Evolutionary conservation across 1,140 invertebrate species (phyloP).

Genomic region (Alviniconcha marisindica): DNA sequence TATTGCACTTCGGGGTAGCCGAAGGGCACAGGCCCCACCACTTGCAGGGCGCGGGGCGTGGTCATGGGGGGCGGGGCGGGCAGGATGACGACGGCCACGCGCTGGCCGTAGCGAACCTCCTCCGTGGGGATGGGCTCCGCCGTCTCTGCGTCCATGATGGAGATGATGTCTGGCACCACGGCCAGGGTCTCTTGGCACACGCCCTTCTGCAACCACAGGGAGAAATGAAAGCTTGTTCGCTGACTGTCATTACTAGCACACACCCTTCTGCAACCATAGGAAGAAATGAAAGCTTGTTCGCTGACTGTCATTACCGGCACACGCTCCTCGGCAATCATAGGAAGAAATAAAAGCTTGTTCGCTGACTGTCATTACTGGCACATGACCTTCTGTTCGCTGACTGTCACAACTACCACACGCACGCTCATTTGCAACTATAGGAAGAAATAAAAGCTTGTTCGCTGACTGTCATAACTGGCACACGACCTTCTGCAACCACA

Average conservation of each 20-base stretch:
- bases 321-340: slow-evolving; percentile 13
- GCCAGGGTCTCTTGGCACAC: slow-evolving; percentile 46
- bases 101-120: slow-evolving; percentile 64
- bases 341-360: background rate
- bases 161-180: slow-evolving; percentile 67
- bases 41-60: slow-evolving; percentile 54
- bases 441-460: background rate
- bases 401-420: no score
- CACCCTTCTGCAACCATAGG: slow-evolving; percentile 19
- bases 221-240: background rate
- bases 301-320: no score
- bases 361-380: no score
- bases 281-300: background rate
- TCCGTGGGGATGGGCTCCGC: slow-evolving; percentile 68
- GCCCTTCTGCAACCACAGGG: slow-evolving; percentile 21
- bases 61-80: slow-evolving; percentile 55
- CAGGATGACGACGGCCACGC: slow-evolving; percentile 63
- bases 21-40: slow-evolving; percentile 69
- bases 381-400: slow-evolving; percentile 20
- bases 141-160: slow-evolving; percentile 65
- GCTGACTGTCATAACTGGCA: no score
- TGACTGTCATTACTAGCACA: no score
- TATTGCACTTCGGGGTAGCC: slow-evolving; percentile 57
- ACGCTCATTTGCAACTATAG: no score
- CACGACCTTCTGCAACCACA: slow-evolving; percentile 19